A percentile compares a stretch with the other conserved stretches of the same genome.
Evolutionary conservation across 2,797 vertebrate species (phyloP).

Genomic region (Hylomyscus alleni): DNA sequence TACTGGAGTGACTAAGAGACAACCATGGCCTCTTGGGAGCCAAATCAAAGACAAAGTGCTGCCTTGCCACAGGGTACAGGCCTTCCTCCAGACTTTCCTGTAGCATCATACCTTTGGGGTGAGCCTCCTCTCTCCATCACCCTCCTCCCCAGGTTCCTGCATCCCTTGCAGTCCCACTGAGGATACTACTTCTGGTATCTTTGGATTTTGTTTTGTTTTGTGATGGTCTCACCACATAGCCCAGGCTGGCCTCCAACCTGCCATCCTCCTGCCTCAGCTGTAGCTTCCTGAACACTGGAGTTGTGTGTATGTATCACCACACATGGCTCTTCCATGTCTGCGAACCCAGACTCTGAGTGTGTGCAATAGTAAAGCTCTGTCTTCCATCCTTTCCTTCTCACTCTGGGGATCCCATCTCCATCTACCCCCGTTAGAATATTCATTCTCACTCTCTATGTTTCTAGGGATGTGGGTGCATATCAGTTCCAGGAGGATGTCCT

Average conservation of each 20-base stretch:
- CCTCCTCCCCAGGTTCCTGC: neutral
- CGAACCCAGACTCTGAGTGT: neutral
- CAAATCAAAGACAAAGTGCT: neutral
- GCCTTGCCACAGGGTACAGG: too few relatives aligned
- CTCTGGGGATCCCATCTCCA: neutral
- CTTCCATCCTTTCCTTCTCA: neutral
- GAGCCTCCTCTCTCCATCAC: too few relatives aligned
- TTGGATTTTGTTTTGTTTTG: neutral
- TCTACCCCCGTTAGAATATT: neutral
- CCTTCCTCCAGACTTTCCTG: too few relatives aligned
- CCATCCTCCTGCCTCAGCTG: neutral
- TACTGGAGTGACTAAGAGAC: neutral
- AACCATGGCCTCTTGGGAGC: neutral
- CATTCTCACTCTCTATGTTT: neutral
- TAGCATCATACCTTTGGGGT: rapidly evolving
- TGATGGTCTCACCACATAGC: neutral
- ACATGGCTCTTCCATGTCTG: neutral
- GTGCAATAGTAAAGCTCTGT: rapidly evolving
- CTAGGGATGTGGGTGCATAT: neutral
- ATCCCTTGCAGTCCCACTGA: neutral
- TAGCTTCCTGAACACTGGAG: neutral
- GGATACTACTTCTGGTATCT: neutral
- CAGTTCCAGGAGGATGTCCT: neutral
- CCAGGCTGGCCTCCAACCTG: neutral
- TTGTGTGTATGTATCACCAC: neutral